Base-by-base conservation (phyloP, 2,888 invertebrate species). In the Heteromyza rotundicornis region DNA sequence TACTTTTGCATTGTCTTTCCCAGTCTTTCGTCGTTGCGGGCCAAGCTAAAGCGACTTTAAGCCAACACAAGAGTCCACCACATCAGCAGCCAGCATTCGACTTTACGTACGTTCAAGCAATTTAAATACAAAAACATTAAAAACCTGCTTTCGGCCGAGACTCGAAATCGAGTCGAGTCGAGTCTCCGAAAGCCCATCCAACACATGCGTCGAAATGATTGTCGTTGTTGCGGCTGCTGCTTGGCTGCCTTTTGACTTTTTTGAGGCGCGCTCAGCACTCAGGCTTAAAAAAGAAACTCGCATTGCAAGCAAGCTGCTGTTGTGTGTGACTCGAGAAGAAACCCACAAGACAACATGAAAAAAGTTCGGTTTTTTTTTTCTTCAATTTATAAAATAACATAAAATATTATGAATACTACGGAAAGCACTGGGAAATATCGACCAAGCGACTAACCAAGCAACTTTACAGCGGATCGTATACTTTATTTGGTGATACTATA, bases 191-290 rank as follows among this genome's bases (percentile, higher is more conserved):
- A n/a, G 19, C 20, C 17, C 17, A 19, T 17, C 47, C 19, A 17
- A n/a, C 40, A 40, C 40, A 40, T 40, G 40, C 40, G 40, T 40
- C 16, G 40, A n/a, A n/a, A n/a, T n/a, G n/a, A n/a, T n/a, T n/a
- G n/a, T n/a, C n/a, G n/a, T n/a, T n/a, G n/a, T n/a, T n/a, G n/a
- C 32, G 7, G n/a, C n/a, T n/a, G 40, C 40, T n/a, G 40, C 40
- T n/a, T 27, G 27, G 3, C 40, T 40, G 40, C 40, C 40, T n/a
- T 40, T 40, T 40, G 40, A 40, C 40, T 40, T 40, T 40, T n/a
- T 32, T 32, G 32, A 32, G 32, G 32, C 32, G 32, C 5, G 12
- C 32, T 32, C 32, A 32, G 12, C 32, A n/a, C n/a, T 32, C 32
- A n/a, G n/a, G n/a, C n/a, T 27, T 10, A 5, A 10, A 27, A 27